These are phyloP conservation scores for Heliothis peltigera DNA, from an alignment of 2,888 invertebrate species.

Conservation along the genomic window DNA sequence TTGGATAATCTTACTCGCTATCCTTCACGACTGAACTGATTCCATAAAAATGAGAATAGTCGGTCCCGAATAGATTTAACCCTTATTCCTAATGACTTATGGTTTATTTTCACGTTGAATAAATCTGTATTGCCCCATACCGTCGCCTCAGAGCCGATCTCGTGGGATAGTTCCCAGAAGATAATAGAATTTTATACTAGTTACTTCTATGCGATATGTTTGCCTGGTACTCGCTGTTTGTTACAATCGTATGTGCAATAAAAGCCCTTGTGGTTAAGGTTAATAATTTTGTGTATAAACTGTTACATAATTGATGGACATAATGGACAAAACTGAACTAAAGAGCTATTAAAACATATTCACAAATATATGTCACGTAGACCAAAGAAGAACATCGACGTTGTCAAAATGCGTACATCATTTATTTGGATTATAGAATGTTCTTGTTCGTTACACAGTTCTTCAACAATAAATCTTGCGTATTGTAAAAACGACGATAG, in stretches of 20 bases:
- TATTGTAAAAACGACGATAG: constrained; percentile 29
- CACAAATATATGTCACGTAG: background rate
- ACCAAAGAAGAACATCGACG: background rate
- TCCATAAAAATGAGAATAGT: constrained; percentile 58
- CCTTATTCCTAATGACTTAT: constrained; percentile 16
- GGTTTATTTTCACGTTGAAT: constrained; percentile 43
- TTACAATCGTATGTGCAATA: constrained; percentile 30
- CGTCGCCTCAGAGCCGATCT: constrained; percentile 72
- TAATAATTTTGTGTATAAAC: background rate
- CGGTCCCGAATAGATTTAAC: constrained; percentile 1
- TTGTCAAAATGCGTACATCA: background rate
- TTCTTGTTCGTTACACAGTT: constrained; percentile 5
- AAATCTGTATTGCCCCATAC: constrained; percentile 58
- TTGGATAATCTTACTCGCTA: constrained; percentile 34
- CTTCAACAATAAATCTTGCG: constrained; percentile 25
- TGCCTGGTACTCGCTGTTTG: constrained; percentile 68
- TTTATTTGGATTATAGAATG: constrained; percentile 3
- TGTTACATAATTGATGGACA: background rate
- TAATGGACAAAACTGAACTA: background rate
- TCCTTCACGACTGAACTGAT: constrained; percentile 51
- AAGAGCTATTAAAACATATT: background rate
- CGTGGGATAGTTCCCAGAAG: constrained; percentile 85
- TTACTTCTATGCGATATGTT: constrained; percentile 71
- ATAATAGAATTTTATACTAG: constrained; percentile 66
- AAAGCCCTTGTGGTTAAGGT: constrained; percentile 17